Percentiles rank a stretch among this genome's conserved stretches.
These are phyloP conservation scores for Thalassarche chlororhynchos DNA, from an alignment of 2,113 vertebrate species.

Conservation along the genomic window DNA sequence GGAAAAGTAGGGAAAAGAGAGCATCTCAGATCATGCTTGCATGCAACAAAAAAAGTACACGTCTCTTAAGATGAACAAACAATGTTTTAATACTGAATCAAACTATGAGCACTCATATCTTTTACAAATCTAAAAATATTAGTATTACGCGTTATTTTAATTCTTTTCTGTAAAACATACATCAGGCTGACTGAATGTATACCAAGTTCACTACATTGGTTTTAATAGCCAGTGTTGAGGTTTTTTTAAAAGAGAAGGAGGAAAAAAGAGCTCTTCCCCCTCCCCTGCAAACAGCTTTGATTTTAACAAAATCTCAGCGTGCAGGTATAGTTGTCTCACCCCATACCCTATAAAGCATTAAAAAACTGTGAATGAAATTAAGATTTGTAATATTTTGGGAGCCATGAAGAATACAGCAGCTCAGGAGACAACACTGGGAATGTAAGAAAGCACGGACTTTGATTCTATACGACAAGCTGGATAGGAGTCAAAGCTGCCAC, in stretches of 20 bases:
- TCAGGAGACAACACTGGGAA: constrained; percentile 54
- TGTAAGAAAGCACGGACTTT: constrained; percentile 72
- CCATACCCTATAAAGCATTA: not conserved
- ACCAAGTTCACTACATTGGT: not conserved
- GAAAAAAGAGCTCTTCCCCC: not conserved
- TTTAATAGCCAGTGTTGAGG: not conserved
- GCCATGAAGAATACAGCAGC: constrained; percentile 10
- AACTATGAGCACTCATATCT: not conserved
- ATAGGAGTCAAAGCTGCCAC: constrained; percentile 85
- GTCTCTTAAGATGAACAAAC: not conserved
- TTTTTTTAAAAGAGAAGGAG: not conserved
- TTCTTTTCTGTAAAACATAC: not conserved
- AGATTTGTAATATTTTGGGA: constrained; percentile 45
- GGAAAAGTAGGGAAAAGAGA: not conserved
- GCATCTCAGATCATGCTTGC: not conserved
- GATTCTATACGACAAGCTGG: constrained; percentile 83
- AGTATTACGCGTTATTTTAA: not conserved
- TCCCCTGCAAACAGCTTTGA: not conserved
- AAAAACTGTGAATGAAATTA: constrained; percentile 51
- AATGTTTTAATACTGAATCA: not conserved
- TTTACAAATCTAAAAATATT: not conserved
- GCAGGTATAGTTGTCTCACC: not conserved
- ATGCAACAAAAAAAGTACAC: not conserved
- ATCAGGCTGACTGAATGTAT: not conserved
- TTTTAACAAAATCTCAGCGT: not conserved